Evolutionary conservation across 1,140 invertebrate species (phyloP), one percentile per base, ranked within the genome.

Genomic region (Aphelenchoides besseyi): DNA sequence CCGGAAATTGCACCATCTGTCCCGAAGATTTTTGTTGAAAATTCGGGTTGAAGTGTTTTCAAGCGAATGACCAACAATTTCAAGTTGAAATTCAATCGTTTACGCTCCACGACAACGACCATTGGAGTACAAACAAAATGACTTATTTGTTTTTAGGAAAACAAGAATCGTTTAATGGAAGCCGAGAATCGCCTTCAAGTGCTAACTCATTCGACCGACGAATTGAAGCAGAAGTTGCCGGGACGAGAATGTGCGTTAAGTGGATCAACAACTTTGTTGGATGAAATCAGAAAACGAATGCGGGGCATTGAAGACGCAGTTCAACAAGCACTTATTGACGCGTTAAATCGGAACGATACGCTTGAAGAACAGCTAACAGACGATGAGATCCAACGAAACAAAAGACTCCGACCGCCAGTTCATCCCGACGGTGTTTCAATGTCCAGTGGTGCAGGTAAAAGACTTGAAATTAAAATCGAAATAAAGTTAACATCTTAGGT

Each of bases 361-460:
- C 5, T 33, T 1, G 36, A 33, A 66, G 63, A 66, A 12, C 63
- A 37, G 32, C 41, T 66, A 12, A 36, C 63, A 8, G 63, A 66
- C 30, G 36, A 66, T n/a, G 63, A 66, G 30, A 12, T 36, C 16
- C n/a, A 66, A 26, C 36, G 30, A 12, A 37, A 16, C 2, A 29
- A 35, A 28, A 35, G 12, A 12, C 26, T 59, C 26, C 55, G 55
- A 59, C n/a, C n/a, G n/a, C 12, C 33, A 1, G 63, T 30, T 33
- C 26, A 29, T 53, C 63, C 63, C 16, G 63, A 66, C 30, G 41
- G 63, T 12, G 26, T 32, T 12, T 66, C 63, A 1, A 66, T 66
- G 63, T 66, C 52, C 54, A 68, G 54, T 69, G 74, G 76, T 12
- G 72, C 70, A 12, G 74, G n/a, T n/a, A n/a, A n/a, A n/a, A n/a